Evolutionary conservation across 2,888 invertebrate species (phyloP), one percentile per base, ranked within the genome.

Genomic region (Euplagia quadripunctaria): DNA sequence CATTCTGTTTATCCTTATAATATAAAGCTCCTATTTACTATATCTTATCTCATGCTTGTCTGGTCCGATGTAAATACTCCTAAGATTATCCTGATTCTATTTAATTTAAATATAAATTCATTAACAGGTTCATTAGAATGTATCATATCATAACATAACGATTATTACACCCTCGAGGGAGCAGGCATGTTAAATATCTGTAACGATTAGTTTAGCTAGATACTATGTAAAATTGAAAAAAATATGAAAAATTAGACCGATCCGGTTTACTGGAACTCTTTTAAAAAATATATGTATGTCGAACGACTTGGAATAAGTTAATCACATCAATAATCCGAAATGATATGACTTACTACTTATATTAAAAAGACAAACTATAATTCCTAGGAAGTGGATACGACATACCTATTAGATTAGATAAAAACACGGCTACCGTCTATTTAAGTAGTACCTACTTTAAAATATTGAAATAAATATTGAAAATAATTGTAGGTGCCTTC

Each of bases 1-100:
- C 76, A 79, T 83, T 76, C 67, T 67, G 72, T 71, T 70, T 79
- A 78, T 81, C 80, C 78, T 77, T 82, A 77, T 20, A 71, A 73
- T 68, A 63, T 75, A 80, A 75, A 76, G 71, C 71, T 70, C 74
- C 64, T 68, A 75, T 78, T 77, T 73, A 75, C 68, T 75, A 67
- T 78, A 66, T 42, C 43, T 68, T 68, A 69, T 68, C 64, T 65
- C 11, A 31, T 11, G 65, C 69, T 70, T 79, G 73, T 77, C 71
- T 77, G 67, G 46, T 66, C 64, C 64, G 64, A 79, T 83, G 75
- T 74, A 64, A 81, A 73, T 71, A 76, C 72, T 76, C 64, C 69
- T 76, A 73, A 75, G 66, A 67, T 79, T 75, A 75, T 77, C 67
- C 61, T 63, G 51, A 49, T 12, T 11, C 31, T 42, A 41, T 51